Base-by-base conservation (phyloP, 2,797 vertebrate genomes). In the Melanotaenia boesemani region DNA sequence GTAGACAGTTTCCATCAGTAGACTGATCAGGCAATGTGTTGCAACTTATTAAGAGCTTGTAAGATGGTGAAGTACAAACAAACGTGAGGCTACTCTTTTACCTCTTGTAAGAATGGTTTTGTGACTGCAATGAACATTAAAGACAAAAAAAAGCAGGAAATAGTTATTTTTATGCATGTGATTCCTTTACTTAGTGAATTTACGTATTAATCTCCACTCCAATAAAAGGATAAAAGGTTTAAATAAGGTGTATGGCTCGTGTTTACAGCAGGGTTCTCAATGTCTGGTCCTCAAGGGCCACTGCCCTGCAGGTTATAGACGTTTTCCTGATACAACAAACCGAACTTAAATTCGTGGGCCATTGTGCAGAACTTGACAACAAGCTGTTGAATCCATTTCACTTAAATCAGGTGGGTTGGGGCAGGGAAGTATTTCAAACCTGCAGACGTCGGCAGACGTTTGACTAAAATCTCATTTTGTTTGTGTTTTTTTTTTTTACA, bases 121-220 rank as follows among this genome's bases (percentile, higher is more conserved):
- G 71, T 62, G 66, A 55, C 26, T 70, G 36, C 2, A 67, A 28
- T 59, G 1, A 64, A 84, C 44, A 44, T 16, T 16, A 44, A 46
- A 46, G 44, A 46, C 13, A 74, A 52, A 41, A 48, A n/a, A 56
- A 60, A n/a, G 26, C 37, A 24, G 70, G 56, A 24, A 28, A 6
- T 69, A 62, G 61, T 11, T 8, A 1, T 6, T 34, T 60, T 11
- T 5, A 20, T 41, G 9, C 41, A 13, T 26, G 24, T 54, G n/a
- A 6, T 55, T 58, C 12, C 10, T 66, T 70, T 15, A 39, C 34
- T 58, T 54, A 26, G 74, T 60, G 79, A 82, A 82, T 26, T 48
- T 63, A 7, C 55, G 32, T 13, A 41, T 26, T 24, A 65, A 13
- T 16, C 39, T 1, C 7, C 41, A 57, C 12, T 2, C 12, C 2